These are phyloP conservation scores for Drosophila pseudotalamancana DNA, from an alignment of 2,888 invertebrate genomes.

Conservation along the genomic window DNA sequence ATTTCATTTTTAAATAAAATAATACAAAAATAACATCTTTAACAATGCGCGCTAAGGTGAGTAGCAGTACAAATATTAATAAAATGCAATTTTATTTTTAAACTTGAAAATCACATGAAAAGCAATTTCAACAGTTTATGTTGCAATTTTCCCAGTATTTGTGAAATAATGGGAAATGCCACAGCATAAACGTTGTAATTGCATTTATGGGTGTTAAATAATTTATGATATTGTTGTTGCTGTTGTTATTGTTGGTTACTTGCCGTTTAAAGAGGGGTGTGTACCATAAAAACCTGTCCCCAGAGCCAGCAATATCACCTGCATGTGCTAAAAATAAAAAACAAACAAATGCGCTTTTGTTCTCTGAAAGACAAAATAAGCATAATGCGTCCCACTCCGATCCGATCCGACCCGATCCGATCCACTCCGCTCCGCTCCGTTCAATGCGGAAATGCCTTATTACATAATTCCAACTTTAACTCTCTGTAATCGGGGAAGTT, in stretches of 20 bases:
- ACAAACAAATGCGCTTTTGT: constrained; percentile 67
- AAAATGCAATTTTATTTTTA: background rate
- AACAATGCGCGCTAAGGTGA: constrained; percentile 59
- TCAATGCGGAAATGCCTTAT: constrained; percentile 65
- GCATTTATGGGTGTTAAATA: constrained; percentile 3
- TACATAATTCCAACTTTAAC: constrained; percentile 64
- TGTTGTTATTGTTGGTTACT: background rate
- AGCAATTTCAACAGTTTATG: constrained; percentile 10
- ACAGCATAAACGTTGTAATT: constrained; percentile 16
- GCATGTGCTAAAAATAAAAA: constrained; percentile 54
- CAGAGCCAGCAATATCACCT: constrained; percentile 35
- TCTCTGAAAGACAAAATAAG: constrained; percentile 53
- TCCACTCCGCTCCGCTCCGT: no score
- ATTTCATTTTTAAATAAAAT: background rate
- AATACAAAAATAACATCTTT: constrained; percentile 1
- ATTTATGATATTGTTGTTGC: constrained; percentile 8
- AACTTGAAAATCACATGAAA: background rate
- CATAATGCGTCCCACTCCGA: constrained; percentile 61
- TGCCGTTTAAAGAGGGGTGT: constrained; percentile 51
- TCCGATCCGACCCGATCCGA: no score
- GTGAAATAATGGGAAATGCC: constrained; percentile 3
- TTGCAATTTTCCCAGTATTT: constrained; percentile 16
- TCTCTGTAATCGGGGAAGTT: constrained; percentile 67
- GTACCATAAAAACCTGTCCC: constrained; percentile 54
- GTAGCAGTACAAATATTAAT: constrained; percentile 16